These are phyloP conservation scores for Clarias macrocephalus DNA, from an alignment of 2,113 vertebrate genomes.

Conservation along the genomic window DNA sequence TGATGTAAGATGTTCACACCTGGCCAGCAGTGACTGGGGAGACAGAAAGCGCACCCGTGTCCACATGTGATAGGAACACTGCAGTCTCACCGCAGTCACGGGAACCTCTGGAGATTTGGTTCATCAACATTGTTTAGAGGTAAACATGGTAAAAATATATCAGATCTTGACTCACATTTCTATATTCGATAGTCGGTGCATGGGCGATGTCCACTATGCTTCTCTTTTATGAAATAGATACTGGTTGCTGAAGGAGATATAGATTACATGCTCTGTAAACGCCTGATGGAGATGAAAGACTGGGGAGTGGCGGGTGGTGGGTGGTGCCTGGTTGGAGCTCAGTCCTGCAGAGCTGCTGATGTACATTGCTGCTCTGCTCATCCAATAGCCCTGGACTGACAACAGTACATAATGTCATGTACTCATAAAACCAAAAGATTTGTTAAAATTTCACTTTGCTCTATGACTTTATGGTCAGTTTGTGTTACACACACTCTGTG, in stretches of 20 bases:
- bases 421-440: background rate
- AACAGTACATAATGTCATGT: background rate
- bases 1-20: too few relatives aligned
- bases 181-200: background rate
- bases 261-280: background rate
- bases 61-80: background rate
- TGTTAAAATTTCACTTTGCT: background rate
- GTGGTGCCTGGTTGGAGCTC: background rate
- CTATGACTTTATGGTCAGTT: background rate
- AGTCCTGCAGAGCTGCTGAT: background rate
- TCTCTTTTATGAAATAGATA: background rate
- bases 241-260: background rate
- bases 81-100: background rate
- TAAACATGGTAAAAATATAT: background rate
- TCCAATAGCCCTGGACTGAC: background rate
- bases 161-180: background rate
- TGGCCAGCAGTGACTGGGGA: too few relatives aligned
- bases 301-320: background rate
- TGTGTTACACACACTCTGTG: background rate
- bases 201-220: background rate
- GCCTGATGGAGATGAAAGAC: background rate
- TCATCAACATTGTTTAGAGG: background rate
- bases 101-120: background rate
- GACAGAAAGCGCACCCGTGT: too few relatives aligned
- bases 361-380: background rate